Evolutionary conservation across 2,797 vertebrate genomes (phyloP).

Genomic region (Leptoclinus maculatus): DNA sequence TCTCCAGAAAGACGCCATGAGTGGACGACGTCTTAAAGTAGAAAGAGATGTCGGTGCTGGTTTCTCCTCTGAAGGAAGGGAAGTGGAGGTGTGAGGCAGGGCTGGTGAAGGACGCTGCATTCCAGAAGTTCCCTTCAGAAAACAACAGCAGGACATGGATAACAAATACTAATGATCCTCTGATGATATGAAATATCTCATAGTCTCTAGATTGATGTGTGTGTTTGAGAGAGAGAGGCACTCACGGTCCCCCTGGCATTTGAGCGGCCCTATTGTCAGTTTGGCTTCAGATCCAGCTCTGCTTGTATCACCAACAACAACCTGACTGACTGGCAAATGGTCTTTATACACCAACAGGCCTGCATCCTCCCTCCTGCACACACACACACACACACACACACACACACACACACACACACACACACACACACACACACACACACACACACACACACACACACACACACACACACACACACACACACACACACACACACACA

Average conservation of each 20-base stretch:
- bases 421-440: not conserved
- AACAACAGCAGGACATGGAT: not conserved
- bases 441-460: constrained; percentile 7
- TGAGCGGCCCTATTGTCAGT: constrained; percentile 91
- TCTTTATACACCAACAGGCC: constrained; percentile 95
- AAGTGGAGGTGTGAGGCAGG: constrained; percentile 94
- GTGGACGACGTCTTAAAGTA: constrained; percentile 96
- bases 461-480: not conserved
- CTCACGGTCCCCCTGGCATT: constrained; percentile 95
- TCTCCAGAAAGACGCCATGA: constrained; percentile 94
- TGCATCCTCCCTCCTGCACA: constrained; percentile 90
- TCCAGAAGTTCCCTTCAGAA: constrained; percentile 92
- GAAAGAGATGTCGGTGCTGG: constrained; percentile 95
- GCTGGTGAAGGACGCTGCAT: constrained; percentile 91
- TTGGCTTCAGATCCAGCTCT: constrained; percentile 94
- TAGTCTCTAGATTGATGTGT: not conserved
- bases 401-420: constrained; percentile 14
- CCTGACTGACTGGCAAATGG: constrained; percentile 93
- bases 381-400: not conserved
- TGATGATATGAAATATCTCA: not conserved
- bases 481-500: too few relatives aligned
- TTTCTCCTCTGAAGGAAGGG: constrained; percentile 91
- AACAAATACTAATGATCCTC: not conserved
- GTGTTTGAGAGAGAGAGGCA: constrained; percentile 29
- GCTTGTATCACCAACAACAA: constrained; percentile 90